Percentiles rank a stretch among this genome's conserved stretches.
These are phyloP conservation scores for Agrochola litura DNA, from an alignment of 2,888 invertebrate species.

Conservation along the genomic window DNA sequence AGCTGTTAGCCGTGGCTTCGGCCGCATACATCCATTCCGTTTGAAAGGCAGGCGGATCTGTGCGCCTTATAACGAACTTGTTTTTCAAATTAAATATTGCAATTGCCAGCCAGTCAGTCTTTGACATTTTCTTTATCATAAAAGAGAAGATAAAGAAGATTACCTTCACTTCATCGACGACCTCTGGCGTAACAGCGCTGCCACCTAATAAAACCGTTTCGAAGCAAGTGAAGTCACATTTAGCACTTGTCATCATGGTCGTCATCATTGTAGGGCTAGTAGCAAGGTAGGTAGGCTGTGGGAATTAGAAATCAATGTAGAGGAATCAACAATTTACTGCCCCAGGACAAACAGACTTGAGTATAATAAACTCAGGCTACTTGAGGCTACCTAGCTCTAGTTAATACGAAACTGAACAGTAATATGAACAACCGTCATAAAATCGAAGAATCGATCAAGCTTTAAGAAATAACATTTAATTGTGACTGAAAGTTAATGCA, in stretches of 20 bases:
- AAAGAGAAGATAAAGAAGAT: no score
- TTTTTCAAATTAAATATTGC: no score
- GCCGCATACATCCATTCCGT: no score
- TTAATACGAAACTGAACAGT: neutral
- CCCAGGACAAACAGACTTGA: neutral
- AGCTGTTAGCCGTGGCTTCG: no score
- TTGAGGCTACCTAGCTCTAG: neutral
- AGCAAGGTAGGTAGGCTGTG: conserved; percentile 41
- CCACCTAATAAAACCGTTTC: conserved; percentile 55
- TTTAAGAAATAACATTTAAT: neutral
- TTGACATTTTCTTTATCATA: no score
- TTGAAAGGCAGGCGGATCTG: no score
- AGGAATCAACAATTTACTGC: no score
- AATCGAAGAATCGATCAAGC: neutral
- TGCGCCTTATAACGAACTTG: no score
- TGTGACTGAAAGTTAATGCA: no score
- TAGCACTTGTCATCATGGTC: conserved; percentile 37
- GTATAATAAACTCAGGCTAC: no score
- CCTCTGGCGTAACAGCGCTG: conserved; percentile 45
- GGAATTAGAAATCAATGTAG: neutral
- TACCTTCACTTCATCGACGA: conserved; percentile 21
- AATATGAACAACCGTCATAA: neutral
- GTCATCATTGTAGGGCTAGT: conserved; percentile 53
- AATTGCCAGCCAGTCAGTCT: no score
- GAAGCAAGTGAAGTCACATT: conserved; percentile 64